A percentile compares a stretch with the other conserved stretches of the same genome.
These are phyloP conservation scores for Lycopodina hypogea DNA, from an alignment of 37 sponge, comb jelly and placozoan species.

Conservation along the genomic window DNA sequence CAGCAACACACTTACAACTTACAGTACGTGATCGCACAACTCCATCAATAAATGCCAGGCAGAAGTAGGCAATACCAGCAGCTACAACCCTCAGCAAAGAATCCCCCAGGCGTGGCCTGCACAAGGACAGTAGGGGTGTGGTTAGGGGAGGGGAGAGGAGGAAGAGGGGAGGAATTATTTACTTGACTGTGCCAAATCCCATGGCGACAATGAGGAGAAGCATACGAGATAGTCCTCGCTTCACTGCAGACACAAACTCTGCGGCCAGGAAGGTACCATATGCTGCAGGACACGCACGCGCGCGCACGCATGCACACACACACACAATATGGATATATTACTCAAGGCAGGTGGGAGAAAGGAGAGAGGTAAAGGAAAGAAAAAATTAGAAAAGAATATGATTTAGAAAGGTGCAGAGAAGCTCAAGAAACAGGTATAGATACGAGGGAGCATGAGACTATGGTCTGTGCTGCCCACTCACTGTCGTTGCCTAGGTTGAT, in stretches of 20 bases:
- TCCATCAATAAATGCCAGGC: conserved; percentile 56
- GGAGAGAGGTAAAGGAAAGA: neutral
- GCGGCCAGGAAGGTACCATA: conserved; percentile 39
- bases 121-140: neutral
- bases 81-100: conserved; percentile 43
- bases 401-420: neutral
- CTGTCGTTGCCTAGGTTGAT: conserved; percentile 42
- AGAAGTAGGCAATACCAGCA: conserved; percentile 53
- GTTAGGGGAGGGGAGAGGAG: conserved; percentile 1
- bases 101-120: conserved; percentile 66
- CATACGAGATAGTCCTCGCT: conserved; percentile 74
- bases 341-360: neutral
- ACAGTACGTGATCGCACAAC: conserved; percentile 34
- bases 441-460: neutral
- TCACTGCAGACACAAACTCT: conserved; percentile 71
- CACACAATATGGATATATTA: conserved; percentile 4
- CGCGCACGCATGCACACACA: neutral
- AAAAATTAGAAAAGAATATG: conserved; percentile 3
- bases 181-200: conserved; percentile 87
- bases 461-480: conserved; percentile 6
- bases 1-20: too few relatives aligned
- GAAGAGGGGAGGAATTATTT: conserved; percentile 3
- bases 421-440: too few relatives aligned
- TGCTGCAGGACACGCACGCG: conserved; percentile 24
- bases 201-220: conserved; percentile 78